Base-by-base conservation (phyloP, 2,888 invertebrate species). In the Laothoe populi region DNA sequence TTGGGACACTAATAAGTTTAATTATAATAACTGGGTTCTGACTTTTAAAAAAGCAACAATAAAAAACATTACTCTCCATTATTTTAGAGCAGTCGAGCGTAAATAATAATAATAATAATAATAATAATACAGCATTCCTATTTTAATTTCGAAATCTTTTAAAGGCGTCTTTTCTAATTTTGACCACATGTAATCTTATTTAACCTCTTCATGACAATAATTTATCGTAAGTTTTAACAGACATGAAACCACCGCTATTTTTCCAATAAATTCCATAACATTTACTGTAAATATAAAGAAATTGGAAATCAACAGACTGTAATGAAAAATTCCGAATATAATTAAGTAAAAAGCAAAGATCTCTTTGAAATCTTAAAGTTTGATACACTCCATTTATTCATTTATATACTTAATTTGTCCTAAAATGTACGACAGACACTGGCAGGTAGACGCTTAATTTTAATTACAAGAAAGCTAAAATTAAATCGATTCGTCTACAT, bases 401-500 rank as follows among this genome's bases (percentile, higher is more conserved):
- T 58, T 26, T 16, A 16, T 2, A 24, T 4, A 13, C 26, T 53
- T 53, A 61, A 19, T 53, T 53, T 61, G 60, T 21, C 26, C 19
- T n/a, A 7, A 42, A 45, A 23, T 61, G 61, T 57, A 61, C 57
- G 11, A 23, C 57, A 46, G 59, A 63, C n/a, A 72, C 71, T 74
- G 68, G 59, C 62, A 70, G 69, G 72, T 73, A 75, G 74, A 79
- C 77, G 70, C 75, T 76, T 71, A 78, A 82, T 83, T 87, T 86
- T 84, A 86, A 87, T 86, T 84, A 87, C 76, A 79, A 83, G 77
- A 77, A 78, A 78, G 79, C 70, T 80, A 71, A 81, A 84, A 82
- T 82, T 75, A 77, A 78, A 84, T 83, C 81, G 84, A 88, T 82
- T 77, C 77, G 71, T 72, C 71, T 70, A 81, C 83, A 88, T 90